phyloP scores from a whole-genome alignment of 2,113 vertebrate species.

The Poeciliopsis retropinna region DNA sequence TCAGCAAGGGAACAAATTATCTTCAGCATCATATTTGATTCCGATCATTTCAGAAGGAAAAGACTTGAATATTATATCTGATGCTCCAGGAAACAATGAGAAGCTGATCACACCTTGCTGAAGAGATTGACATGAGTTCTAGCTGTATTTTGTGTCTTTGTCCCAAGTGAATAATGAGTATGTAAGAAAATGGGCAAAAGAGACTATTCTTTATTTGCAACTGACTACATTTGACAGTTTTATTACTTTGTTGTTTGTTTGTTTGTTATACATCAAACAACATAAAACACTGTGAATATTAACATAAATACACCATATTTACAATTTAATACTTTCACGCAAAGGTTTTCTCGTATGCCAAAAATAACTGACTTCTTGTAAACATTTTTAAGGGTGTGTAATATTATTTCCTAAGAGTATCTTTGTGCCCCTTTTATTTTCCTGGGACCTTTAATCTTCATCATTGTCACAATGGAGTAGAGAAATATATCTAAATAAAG shows the following conservation, averaged over 20 bases:
- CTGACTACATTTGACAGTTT: neutral
- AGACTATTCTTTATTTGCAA: neutral
- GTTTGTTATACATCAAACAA: neutral
- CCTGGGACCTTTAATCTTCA: neutral
- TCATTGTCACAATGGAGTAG: neutral
- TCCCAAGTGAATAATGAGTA: neutral
- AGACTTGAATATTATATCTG: constrained; percentile 15
- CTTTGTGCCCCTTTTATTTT: neutral
- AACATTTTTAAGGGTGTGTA: neutral
- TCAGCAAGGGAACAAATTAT: constrained; percentile 29
- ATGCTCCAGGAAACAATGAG: neutral
- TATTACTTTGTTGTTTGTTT: no score
- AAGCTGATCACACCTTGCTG: neutral
- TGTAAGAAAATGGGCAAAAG: neutral
- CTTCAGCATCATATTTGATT: constrained; percentile 21
- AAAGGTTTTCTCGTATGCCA: neutral
- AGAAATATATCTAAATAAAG: neutral
- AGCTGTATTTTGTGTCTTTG: neutral
- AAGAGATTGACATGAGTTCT: neutral
- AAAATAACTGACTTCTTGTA: neutral
- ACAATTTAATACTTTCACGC: neutral
- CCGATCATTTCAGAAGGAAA: constrained; percentile 9
- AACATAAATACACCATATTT: neutral
- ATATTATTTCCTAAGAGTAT: no score
- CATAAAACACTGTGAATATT: neutral